phyloP scores from a whole-genome alignment of 2,888 invertebrate species.

The Myathropa florea region DNA sequence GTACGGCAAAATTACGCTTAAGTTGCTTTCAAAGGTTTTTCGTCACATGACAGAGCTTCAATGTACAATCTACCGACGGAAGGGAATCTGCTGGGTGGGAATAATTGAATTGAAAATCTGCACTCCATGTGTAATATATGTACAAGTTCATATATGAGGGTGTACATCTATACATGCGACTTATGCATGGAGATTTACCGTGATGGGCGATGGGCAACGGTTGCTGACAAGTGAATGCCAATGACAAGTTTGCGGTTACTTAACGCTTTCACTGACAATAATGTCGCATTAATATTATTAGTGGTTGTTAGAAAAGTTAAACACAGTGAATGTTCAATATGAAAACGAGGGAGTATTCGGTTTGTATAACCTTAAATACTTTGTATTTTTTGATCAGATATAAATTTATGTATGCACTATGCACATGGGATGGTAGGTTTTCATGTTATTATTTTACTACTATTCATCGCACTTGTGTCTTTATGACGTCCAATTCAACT shows the following conservation, averaged over 20 bases:
- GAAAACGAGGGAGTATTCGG: too few relatives aligned
- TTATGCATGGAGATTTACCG: neutral
- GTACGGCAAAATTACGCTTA: conserved; percentile 7
- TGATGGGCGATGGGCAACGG: neutral
- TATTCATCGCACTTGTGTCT: too few relatives aligned
- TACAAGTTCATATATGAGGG: neutral
- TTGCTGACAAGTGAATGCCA: conserved; percentile 25
- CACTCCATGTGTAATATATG: conserved; percentile 1
- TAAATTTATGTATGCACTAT: too few relatives aligned
- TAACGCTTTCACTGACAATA: conserved; percentile 25
- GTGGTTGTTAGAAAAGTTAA: conserved; percentile 1
- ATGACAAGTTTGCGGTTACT: conserved; percentile 24
- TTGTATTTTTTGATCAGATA: too few relatives aligned
- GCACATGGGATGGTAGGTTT: too few relatives aligned
- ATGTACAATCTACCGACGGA: neutral
- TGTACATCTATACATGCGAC: neutral
- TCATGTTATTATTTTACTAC: too few relatives aligned
- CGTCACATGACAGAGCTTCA: neutral
- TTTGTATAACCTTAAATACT: too few relatives aligned
- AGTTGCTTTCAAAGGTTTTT: conserved; percentile 24
- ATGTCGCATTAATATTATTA: neutral
- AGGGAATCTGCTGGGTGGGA: neutral
- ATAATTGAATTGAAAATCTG: conserved; percentile 24
- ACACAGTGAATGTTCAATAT: too few relatives aligned
- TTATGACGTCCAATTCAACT: too few relatives aligned